A percentile compares a stretch with the other conserved stretches of the same genome.
Evolutionary conservation across 2,797 vertebrate species (phyloP).

Genomic region (Netta rufina): DNA sequence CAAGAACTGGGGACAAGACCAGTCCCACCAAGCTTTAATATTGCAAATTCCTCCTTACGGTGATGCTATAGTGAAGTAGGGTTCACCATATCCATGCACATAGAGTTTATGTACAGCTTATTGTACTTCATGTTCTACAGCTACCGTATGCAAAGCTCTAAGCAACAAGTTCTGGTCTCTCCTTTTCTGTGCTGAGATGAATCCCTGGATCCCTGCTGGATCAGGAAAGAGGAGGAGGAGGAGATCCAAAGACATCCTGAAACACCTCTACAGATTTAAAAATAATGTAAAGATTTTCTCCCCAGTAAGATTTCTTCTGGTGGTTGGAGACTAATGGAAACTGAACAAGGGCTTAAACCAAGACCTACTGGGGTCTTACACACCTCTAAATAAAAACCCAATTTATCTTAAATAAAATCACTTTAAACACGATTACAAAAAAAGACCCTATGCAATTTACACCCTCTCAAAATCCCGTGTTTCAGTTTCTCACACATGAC

Average conservation of each 20-base stretch:
- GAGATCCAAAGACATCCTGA: background rate
- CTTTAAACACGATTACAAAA: background rate
- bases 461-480: background rate
- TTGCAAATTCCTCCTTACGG: background rate
- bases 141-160: background rate
- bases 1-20: background rate
- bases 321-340: background rate
- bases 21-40: background rate
- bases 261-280: background rate
- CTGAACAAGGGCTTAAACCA: background rate
- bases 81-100: background rate
- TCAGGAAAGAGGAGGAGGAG: background rate
- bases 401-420: constrained; percentile 5
- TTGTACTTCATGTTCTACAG: background rate
- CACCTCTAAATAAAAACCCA: background rate
- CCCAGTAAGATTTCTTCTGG: background rate
- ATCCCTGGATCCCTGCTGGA: background rate
- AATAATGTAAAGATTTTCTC: background rate
- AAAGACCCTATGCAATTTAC: background rate
- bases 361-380: background rate
- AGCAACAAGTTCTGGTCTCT: background rate
- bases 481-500: constrained; percentile 7
- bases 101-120: background rate
- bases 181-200: background rate
- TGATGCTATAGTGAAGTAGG: background rate